phyloP scores from a whole-genome alignment of 1,140 invertebrate species.

The Diachasmimorpha longicaudata region DNA sequence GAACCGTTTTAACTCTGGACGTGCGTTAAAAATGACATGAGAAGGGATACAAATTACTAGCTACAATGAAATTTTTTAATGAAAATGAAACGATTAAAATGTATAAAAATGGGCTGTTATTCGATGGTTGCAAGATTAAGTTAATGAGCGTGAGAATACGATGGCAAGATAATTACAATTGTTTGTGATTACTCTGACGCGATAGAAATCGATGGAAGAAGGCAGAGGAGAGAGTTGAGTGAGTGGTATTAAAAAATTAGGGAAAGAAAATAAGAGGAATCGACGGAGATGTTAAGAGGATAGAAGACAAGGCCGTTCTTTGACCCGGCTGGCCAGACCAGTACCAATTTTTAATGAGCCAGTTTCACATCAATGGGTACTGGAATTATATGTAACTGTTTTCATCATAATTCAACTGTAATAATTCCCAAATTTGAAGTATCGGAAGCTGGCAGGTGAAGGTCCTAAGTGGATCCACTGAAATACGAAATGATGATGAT shows the following conservation, averaged over 20 bases:
- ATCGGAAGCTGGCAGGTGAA: neutral
- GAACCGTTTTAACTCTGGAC: too few relatives aligned
- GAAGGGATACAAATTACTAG: too few relatives aligned
- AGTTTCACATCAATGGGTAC: slow-evolving; percentile 31
- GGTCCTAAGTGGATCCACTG: neutral
- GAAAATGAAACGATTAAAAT: too few relatives aligned
- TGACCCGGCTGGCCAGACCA: slow-evolving; percentile 53
- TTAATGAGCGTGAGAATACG: neutral
- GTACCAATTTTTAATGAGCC: slow-evolving; percentile 57
- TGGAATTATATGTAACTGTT: neutral
- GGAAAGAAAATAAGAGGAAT: neutral
- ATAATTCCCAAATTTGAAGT: neutral
- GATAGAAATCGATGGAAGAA: neutral
- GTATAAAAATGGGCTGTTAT: too few relatives aligned
- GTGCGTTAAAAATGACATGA: too few relatives aligned
- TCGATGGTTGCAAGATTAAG: neutral
- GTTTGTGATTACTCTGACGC: neutral
- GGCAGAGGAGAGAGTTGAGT: neutral
- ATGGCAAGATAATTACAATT: neutral
- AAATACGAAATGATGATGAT: too few relatives aligned
- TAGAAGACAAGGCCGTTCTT: slow-evolving; percentile 59
- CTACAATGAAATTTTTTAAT: too few relatives aligned
- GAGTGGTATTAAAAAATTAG: neutral
- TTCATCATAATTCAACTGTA: neutral
- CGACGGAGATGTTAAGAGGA: slow-evolving; percentile 23